Evolutionary conservation across 2,797 vertebrate species (phyloP).

Genomic region (Pseudocheirus occidentalis): DNA sequence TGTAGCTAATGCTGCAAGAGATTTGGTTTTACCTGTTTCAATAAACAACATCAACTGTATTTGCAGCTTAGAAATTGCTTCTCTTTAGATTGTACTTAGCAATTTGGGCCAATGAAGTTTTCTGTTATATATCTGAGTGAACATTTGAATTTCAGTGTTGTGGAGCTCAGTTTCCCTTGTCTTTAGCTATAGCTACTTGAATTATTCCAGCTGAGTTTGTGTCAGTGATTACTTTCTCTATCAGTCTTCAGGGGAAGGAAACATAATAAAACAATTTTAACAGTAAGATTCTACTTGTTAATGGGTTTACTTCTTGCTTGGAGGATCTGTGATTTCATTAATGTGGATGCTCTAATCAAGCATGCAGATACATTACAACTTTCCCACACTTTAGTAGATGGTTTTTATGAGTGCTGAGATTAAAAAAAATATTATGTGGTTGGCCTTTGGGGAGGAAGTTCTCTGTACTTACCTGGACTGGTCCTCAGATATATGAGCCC

Average conservation of each 20-base stretch:
- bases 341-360: background rate
- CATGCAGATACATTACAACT: background rate
- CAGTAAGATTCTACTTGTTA: slow-evolving; percentile 26
- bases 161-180: slow-evolving; percentile 39
- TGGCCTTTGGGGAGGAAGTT: background rate
- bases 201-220: slow-evolving; percentile 47
- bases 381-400: background rate
- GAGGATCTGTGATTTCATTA: slow-evolving; percentile 39
- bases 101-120: slow-evolving; percentile 46
- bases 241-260: background rate
- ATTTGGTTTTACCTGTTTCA: slow-evolving; percentile 69
- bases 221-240: background rate
- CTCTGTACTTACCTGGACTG: background rate
- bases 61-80: slow-evolving; percentile 73
- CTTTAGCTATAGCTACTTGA: slow-evolving; percentile 47
- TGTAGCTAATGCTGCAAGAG: slow-evolving; percentile 77
- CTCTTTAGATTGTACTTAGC: slow-evolving; percentile 67
- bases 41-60: slow-evolving; percentile 42
- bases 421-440: background rate
- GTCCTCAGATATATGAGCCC: background rate
- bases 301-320: slow-evolving; percentile 34
- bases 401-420: background rate
- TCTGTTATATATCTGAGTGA: slow-evolving; percentile 39
- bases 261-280: slow-evolving; percentile 22
- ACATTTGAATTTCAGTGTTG: slow-evolving; percentile 50